Percentiles rank a stretch among this genome's conserved stretches.
Evolutionary conservation across 2,797 vertebrate genomes (phyloP).

Genomic region (Hipposideros larvatus): DNA sequence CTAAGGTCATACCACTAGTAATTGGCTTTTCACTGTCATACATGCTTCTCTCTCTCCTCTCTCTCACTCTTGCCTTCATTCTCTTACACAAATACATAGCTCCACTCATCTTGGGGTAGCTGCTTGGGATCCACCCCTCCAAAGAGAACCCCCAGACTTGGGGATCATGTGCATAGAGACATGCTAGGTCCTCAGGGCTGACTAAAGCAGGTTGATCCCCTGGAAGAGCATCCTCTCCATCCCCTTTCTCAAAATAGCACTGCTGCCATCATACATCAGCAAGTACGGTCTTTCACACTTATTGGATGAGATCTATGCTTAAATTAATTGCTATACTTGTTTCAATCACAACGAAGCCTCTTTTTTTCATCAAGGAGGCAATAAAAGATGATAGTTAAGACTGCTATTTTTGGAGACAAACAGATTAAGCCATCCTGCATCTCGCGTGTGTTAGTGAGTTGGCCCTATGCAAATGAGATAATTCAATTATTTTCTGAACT

Average conservation of each 20-base stretch:
- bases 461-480: background rate
- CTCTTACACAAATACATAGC: background rate
- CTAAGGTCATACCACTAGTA: background rate
- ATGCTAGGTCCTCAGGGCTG: background rate
- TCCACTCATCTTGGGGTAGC: background rate
- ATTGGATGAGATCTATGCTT: background rate
- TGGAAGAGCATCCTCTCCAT: too few species aligned
- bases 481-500: background rate
- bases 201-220: background rate
- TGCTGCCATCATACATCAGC: background rate
- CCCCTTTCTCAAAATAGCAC: background rate
- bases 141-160: background rate
- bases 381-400: background rate
- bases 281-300: background rate
- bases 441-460: background rate
- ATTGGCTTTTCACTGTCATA: background rate
- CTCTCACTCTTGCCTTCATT: background rate
- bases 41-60: background rate
- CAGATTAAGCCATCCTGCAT: background rate
- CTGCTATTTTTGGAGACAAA: background rate
- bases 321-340: background rate
- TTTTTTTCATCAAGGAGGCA: background rate
- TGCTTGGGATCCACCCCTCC: background rate
- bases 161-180: background rate
- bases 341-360: background rate